A percentile compares a stretch with the other conserved stretches of the same genome.
Conservation (phyloP, 2,888 invertebrate genomes). For the Auanema freiburgensis region DNA sequence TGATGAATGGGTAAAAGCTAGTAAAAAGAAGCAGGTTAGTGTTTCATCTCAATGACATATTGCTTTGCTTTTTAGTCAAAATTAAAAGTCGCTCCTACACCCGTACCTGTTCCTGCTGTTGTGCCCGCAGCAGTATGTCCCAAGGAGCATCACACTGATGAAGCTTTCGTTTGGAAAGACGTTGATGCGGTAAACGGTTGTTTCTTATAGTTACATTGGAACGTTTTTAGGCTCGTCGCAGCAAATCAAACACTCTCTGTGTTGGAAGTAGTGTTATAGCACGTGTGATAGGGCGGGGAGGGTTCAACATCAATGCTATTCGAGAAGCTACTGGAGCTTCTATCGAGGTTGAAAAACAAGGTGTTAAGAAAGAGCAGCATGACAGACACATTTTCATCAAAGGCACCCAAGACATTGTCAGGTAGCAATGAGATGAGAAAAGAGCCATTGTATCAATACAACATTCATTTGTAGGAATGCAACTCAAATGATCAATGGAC, state of each 20-base stretch:
- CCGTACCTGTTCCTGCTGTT: no score
- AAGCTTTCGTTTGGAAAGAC: slow-evolving; percentile 26
- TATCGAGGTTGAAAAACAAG: slow-evolving; percentile 86
- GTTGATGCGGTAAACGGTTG: slow-evolving; percentile 34
- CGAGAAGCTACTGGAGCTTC: slow-evolving; percentile 93
- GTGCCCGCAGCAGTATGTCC: background rate
- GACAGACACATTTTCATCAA: slow-evolving; percentile 93
- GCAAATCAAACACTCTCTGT: slow-evolving; percentile 79
- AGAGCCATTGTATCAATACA: background rate
- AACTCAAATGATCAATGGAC: slow-evolving; percentile 82
- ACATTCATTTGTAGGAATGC: slow-evolving; percentile 74
- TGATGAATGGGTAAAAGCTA: slow-evolving; percentile 43
- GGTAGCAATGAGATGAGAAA: slow-evolving; percentile 16
- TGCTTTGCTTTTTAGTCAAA: background rate
- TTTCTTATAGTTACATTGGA: background rate
- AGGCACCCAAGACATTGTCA: slow-evolving; percentile 49
- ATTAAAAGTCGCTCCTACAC: no score
- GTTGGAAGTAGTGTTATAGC: slow-evolving; percentile 93
- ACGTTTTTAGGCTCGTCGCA: slow-evolving; percentile 22
- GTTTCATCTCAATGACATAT: background rate
- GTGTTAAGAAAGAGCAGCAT: slow-evolving; percentile 76
- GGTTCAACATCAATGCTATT: slow-evolving; percentile 96
- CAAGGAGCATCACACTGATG: background rate
- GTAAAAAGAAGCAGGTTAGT: slow-evolving; percentile 30
- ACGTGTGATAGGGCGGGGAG: slow-evolving; percentile 93